Conservation (phyloP, 2,888 invertebrate species). For the Pristionchus fissidentatus region DNA sequence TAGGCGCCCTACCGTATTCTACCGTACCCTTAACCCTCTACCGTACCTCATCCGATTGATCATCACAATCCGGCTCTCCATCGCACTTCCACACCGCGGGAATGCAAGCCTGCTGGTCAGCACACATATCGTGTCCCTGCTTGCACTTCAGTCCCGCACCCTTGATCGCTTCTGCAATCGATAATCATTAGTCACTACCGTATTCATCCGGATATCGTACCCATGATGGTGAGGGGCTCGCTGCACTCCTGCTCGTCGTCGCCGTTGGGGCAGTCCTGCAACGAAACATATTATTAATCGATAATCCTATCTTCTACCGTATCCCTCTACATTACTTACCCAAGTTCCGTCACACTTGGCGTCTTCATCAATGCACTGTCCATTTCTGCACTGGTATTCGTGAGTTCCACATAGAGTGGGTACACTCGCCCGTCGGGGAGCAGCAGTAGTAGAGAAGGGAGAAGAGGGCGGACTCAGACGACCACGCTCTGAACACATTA, state of each 20-base stretch:
- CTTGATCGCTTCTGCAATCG: not conserved
- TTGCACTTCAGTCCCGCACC: conserved; percentile 41
- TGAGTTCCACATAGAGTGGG: not conserved
- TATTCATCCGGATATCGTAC: not conserved
- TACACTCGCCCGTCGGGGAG: not conserved
- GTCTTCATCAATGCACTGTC: conserved; percentile 45
- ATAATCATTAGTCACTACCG: not conserved
- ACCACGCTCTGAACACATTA: not conserved
- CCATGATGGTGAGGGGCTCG: not conserved
- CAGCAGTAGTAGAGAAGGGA: not conserved
- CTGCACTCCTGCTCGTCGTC: conserved; percentile 55
- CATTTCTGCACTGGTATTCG: conserved; percentile 46
- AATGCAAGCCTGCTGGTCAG: conserved; percentile 55
- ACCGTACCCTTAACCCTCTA: not conserved
- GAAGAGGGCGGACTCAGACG: not conserved
- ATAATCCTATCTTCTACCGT: not conserved
- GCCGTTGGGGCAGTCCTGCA: conserved; percentile 56
- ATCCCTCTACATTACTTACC: conserved; percentile 26
- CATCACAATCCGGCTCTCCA: conserved; percentile 58
- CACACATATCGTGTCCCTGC: conserved; percentile 48
- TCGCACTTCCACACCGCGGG: conserved; percentile 61
- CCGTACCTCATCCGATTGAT: conserved; percentile 59
- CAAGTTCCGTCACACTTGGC: conserved; percentile 52
- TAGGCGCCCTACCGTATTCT: too few species aligned
- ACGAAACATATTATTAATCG: not conserved